Evolutionary conservation across 2,113 vertebrate species (phyloP).

Genomic region (Crotophaga sulcirostris): DNA sequence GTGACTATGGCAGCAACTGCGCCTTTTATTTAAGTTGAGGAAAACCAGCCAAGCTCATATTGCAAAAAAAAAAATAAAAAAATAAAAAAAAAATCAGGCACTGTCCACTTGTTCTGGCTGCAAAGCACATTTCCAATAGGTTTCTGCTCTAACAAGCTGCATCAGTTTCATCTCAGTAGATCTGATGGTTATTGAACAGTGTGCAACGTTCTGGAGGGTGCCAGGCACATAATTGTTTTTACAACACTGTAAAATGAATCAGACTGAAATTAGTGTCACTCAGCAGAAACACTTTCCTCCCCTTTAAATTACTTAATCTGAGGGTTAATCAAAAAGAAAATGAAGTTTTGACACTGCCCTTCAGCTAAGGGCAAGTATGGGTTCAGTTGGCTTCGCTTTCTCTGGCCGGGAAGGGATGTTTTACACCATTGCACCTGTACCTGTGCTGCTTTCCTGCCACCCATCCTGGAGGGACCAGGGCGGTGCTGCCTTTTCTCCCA

Average conservation of each 20-base stretch:
- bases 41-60: neutral
- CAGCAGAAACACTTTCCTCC: conserved; percentile 27
- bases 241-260: conserved; percentile 52
- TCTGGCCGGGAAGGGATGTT: neutral
- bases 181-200: conserved; percentile 41
- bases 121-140: neutral
- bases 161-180: conserved; percentile 37
- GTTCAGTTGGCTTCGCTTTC: neutral
- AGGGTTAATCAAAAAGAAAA: conserved; percentile 52
- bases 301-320: conserved; percentile 19
- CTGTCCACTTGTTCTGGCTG: neutral
- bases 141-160: conserved; percentile 53
- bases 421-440: accelerated
- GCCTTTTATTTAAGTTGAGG: neutral
- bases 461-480: neutral
- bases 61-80: neutral
- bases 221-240: conserved; percentile 46
- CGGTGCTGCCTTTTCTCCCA: neutral
- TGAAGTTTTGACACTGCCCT: conserved; percentile 42
- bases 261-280: conserved; percentile 45
- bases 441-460: neutral
- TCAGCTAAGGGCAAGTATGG: conserved; percentile 35
- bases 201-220: conserved; percentile 46
- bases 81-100: neutral
- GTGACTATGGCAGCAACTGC: neutral